Percentiles rank a stretch among this genome's conserved stretches.
Evolutionary conservation across 2,113 vertebrate species (phyloP).

Genomic region (Pristiophorus japonicus): DNA sequence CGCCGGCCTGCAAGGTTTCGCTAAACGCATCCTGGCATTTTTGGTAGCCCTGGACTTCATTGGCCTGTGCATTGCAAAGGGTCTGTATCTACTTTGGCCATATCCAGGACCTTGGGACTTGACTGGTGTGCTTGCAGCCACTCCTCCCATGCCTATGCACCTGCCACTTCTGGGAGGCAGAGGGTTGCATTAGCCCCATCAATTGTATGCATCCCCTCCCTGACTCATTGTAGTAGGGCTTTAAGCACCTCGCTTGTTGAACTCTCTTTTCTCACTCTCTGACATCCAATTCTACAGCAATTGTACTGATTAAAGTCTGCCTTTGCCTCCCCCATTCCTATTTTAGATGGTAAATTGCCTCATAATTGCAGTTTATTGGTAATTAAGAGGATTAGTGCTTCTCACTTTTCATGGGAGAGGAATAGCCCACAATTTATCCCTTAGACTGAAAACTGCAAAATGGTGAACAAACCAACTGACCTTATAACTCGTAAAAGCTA

Average conservation of each 20-base stretch:
- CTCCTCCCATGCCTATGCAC: background rate
- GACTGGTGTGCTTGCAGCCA: background rate
- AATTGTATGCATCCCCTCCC: background rate
- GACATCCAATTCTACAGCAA: background rate
- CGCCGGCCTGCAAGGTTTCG: background rate
- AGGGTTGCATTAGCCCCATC: background rate
- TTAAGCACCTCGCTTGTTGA: background rate
- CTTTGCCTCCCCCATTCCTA: background rate
- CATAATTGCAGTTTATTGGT: slow-evolving; percentile 1
- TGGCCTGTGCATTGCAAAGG: background rate
- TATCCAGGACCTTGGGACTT: background rate
- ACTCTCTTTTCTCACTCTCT: background rate
- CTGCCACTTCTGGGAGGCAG: background rate
- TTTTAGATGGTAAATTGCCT: slow-evolving; percentile 21
- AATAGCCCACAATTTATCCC: background rate
- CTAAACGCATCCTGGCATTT: background rate
- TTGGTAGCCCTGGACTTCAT: background rate
- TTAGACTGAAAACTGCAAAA: background rate
- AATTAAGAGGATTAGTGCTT: slow-evolving; percentile 22
- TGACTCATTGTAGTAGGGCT: background rate
- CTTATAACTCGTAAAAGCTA: slow-evolving; percentile 15
- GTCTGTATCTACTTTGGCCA: background rate
- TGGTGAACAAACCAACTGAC: background rate
- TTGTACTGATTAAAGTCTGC: background rate
- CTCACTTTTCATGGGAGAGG: background rate